Conservation (phyloP, 2,113 vertebrate species). For the Pyxicephalus adspersus region DNA sequence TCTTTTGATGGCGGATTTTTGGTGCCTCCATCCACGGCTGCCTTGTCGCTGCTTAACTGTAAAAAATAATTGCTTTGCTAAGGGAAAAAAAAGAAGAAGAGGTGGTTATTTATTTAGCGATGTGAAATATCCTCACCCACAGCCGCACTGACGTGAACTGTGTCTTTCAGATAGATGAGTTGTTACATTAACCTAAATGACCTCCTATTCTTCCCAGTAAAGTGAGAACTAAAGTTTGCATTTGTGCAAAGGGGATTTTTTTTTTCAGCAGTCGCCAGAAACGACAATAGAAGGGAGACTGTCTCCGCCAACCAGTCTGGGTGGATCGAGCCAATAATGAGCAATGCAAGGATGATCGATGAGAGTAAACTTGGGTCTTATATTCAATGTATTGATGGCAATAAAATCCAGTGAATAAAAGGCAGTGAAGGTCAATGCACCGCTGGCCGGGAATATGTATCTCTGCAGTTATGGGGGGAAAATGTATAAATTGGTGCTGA, state of each 20-base stretch:
- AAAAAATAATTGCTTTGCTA: constrained; percentile 56
- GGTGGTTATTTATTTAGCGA: constrained; percentile 55
- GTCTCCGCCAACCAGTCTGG: neutral
- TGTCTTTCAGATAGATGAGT: constrained; percentile 44
- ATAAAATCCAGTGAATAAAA: constrained; percentile 36
- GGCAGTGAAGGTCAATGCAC: constrained; percentile 13
- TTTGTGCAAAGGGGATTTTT: constrained; percentile 27
- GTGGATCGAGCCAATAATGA: constrained; percentile 8
- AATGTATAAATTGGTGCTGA: neutral
- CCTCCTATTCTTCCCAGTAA: constrained; percentile 43
- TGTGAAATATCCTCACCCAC: constrained; percentile 48
- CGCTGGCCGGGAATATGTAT: constrained; percentile 5
- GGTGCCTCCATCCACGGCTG: constrained; percentile 35
- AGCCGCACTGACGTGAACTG: constrained; percentile 39
- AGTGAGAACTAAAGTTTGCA: constrained; percentile 34
- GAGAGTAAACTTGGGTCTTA: constrained; percentile 16
- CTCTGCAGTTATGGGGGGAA: neutral
- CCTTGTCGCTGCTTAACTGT: constrained; percentile 54
- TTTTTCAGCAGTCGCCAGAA: constrained; percentile 7
- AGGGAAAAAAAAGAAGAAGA: constrained; percentile 38
- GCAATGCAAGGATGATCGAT: constrained; percentile 47
- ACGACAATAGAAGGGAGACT: constrained; percentile 14
- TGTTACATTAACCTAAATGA: constrained; percentile 51
- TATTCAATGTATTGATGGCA: constrained; percentile 23
- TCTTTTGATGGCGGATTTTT: constrained; percentile 42